These are phyloP conservation scores for Dione juno DNA, from an alignment of 2,888 invertebrate species.

Conservation along the genomic window DNA sequence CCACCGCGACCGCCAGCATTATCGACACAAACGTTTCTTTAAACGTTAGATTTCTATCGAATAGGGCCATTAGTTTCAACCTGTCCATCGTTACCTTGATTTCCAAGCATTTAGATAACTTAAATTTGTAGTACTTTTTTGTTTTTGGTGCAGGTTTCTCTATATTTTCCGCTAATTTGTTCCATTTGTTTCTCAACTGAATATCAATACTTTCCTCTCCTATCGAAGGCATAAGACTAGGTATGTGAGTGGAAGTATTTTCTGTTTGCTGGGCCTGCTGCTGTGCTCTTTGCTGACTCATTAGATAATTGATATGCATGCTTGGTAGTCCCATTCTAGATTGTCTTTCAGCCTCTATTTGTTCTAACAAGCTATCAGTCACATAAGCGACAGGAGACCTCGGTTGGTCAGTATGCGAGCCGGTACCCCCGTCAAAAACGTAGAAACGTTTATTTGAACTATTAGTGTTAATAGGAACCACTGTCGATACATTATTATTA, in stretches of 20 bases:
- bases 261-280: conserved; percentile 64
- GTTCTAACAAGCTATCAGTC: conserved; percentile 77
- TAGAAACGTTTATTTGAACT: conserved; percentile 74
- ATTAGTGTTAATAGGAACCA: conserved; percentile 76
- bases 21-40: conserved; percentile 92
- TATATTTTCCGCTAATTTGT: conserved; percentile 81
- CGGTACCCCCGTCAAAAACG: conserved; percentile 76
- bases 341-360: conserved; percentile 77
- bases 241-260: conserved; percentile 63
- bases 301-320: conserved; percentile 78
- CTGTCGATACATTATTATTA: conserved; percentile 74
- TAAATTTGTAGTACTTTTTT: conserved; percentile 89
- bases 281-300: conserved; percentile 72
- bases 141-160: conserved; percentile 82
- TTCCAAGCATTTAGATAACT: conserved; percentile 85
- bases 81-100: conserved; percentile 96
- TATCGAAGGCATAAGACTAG: conserved; percentile 79
- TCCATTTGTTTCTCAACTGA: conserved; percentile 81
- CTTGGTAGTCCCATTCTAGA: conserved; percentile 78
- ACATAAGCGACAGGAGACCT: conserved; percentile 77
- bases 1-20: conserved; percentile 92
- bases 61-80: conserved; percentile 93
- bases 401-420: conserved; percentile 68
- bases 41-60: conserved; percentile 95
- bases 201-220: conserved; percentile 83